These are phyloP conservation scores for Grallaria varia DNA, from an alignment of 2,113 vertebrate genomes.

Conservation along the genomic window DNA sequence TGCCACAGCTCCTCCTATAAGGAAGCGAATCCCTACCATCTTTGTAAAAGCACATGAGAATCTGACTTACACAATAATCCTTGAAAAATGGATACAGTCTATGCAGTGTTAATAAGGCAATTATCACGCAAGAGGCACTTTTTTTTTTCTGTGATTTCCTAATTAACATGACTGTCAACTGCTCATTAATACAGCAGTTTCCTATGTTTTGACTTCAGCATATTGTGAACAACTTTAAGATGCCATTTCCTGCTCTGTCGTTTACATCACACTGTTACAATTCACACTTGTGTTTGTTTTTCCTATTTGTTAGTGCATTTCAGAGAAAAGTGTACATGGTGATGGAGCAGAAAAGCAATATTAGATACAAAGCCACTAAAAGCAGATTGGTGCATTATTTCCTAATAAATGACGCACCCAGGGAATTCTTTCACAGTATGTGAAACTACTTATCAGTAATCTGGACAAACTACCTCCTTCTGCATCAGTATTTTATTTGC, in stretches of 20 bases:
- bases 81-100: slow-evolving; percentile 7
- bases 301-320: neutral
- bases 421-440: neutral
- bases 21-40: neutral
- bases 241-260: slow-evolving; percentile 37
- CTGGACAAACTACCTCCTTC: neutral
- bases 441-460: neutral
- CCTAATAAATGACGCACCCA: neutral
- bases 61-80: neutral
- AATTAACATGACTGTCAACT: slow-evolving; percentile 56
- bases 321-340: neutral
- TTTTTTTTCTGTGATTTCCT: slow-evolving; percentile 43
- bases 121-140: slow-evolving; percentile 1
- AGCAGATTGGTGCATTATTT: slow-evolving; percentile 1
- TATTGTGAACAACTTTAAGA: slow-evolving; percentile 37
- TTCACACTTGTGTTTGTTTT: slow-evolving; percentile 32
- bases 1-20: neutral
- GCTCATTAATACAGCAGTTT: slow-evolving; percentile 45
- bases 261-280: slow-evolving; percentile 46
- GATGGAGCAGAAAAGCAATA: neutral
- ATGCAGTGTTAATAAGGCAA: slow-evolving; percentile 58
- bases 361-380: neutral
- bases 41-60: neutral
- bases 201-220: slow-evolving; percentile 46
- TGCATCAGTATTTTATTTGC: neutral